Evolutionary conservation across 2,888 invertebrate genomes (phyloP).

Genomic region (Coelogynopora nodosa): DNA sequence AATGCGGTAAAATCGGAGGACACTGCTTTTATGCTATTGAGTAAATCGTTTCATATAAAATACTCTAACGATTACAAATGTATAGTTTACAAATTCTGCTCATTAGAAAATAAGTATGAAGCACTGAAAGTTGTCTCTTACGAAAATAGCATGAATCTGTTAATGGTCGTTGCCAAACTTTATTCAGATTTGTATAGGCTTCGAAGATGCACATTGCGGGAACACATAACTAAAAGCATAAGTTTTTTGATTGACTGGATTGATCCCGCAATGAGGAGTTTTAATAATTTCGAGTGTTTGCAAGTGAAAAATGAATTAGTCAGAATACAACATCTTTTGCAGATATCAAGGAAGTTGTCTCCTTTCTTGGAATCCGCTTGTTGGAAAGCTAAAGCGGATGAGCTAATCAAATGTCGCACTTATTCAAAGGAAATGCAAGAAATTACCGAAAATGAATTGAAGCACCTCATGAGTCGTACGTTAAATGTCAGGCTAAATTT

Average conservation of each 20-base stretch:
- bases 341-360: not conserved
- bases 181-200: not conserved
- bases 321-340: not conserved
- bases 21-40: not conserved
- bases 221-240: not conserved
- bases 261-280: not conserved
- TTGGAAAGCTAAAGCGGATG: not conserved
- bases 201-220: not conserved
- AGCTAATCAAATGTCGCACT: not conserved
- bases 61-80: no score
- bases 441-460: not conserved
- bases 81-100: no score
- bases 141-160: not conserved
- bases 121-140: not conserved
- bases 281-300: not conserved
- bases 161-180: not conserved
- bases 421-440: not conserved
- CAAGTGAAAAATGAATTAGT: not conserved
- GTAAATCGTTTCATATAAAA: no score
- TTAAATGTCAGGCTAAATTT: not conserved
- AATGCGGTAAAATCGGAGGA: no score
- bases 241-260: constrained; percentile 22
- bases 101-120: not conserved
- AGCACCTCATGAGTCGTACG: not conserved
- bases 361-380: not conserved